phyloP scores from a whole-genome alignment of 2,797 vertebrate genomes.

The Odontamblyopus rebecca region DNA sequence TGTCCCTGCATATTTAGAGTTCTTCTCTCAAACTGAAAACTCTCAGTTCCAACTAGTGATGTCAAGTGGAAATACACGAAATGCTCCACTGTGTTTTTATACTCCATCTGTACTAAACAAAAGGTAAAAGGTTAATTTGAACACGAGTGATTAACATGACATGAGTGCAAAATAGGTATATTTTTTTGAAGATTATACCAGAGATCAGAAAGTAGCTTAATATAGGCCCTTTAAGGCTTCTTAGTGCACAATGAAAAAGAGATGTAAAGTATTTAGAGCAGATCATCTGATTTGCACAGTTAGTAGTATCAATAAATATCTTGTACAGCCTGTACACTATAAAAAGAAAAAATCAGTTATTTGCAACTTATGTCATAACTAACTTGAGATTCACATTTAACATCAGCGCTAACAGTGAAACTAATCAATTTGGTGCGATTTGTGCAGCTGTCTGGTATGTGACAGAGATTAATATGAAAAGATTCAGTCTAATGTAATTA shows the following conservation, averaged over 20 bases:
- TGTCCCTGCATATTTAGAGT: too few relatives aligned
- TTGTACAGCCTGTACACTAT: not conserved
- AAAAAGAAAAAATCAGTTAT: not conserved
- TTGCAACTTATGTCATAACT: not conserved
- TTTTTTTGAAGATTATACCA: too few relatives aligned
- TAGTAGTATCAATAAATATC: not conserved
- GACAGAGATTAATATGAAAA: constrained; percentile 15
- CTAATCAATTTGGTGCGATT: constrained; percentile 9
- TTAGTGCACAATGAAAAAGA: constrained; percentile 1
- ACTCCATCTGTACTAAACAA: too few relatives aligned
- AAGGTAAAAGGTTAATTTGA: too few relatives aligned
- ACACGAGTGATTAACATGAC: too few relatives aligned
- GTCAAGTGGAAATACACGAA: too few relatives aligned
- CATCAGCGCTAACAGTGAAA: not conserved
- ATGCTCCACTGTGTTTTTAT: too few relatives aligned
- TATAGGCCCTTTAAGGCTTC: not conserved
- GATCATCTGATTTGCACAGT: not conserved
- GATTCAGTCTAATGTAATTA: constrained; percentile 20
- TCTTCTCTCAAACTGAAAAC: too few relatives aligned
- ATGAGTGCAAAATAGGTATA: too few relatives aligned
- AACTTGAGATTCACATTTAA: too few relatives aligned
- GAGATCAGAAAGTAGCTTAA: too few relatives aligned
- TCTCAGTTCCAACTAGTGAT: too few relatives aligned
- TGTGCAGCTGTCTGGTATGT: not conserved
- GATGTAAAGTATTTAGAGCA: not conserved